Percentiles rank a stretch among this genome's conserved stretches.
Evolutionary conservation across 2,113 vertebrate species (phyloP).

Genomic region (Uropsilus gracilis): DNA sequence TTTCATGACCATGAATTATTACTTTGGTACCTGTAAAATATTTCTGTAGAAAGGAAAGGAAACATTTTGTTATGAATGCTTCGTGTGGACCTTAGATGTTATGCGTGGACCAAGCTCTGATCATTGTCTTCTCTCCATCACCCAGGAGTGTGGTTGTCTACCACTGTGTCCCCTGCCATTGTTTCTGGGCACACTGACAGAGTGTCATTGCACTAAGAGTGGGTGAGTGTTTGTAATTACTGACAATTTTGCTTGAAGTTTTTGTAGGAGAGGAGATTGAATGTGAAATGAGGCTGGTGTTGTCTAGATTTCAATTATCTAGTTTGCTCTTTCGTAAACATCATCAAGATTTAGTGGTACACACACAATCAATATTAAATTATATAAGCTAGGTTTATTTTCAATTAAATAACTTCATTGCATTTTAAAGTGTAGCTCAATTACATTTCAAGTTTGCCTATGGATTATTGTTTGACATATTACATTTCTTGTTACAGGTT

Average conservation of each 20-base stretch:
- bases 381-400: constrained; percentile 29
- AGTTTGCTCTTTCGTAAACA: background rate
- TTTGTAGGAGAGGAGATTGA: background rate
- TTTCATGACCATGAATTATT: background rate
- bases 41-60: background rate
- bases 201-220: background rate
- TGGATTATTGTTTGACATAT: background rate
- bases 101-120: background rate
- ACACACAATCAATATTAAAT: background rate
- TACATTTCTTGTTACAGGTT: constrained; percentile 1
- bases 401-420: constrained; percentile 1
- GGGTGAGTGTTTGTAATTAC: background rate
- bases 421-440: background rate
- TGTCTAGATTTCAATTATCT: background rate
- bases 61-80: background rate
- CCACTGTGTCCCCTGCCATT: background rate
- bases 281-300: background rate
- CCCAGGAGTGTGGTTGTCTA: background rate
- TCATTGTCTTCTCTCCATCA: background rate
- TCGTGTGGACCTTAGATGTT: background rate
- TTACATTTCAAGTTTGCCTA: constrained; percentile 7
- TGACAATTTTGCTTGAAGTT: background rate
- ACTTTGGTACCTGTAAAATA: background rate
- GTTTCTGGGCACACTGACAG: background rate
- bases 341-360: background rate